A percentile compares a stretch with the other conserved stretches of the same genome.
Evolutionary conservation across 2,113 vertebrate genomes (phyloP).

Genomic region (Glaucomys volans): DNA sequence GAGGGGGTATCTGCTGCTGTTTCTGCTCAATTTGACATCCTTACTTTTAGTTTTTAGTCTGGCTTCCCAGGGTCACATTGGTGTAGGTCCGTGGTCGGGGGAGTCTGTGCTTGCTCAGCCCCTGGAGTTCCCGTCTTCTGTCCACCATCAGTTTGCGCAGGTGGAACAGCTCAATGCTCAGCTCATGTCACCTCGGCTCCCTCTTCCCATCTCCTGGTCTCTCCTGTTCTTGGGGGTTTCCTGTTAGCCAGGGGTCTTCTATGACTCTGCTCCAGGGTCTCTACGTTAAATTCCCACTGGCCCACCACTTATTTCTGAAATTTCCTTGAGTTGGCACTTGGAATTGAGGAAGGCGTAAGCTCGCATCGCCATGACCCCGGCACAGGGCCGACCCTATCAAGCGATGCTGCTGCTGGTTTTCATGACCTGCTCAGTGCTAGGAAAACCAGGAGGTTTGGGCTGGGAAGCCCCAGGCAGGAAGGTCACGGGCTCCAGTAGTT

Average conservation of each 20-base stretch:
- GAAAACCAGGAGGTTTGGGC: background rate
- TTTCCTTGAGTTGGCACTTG: background rate
- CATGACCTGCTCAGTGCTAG: background rate
- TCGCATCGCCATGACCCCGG: background rate
- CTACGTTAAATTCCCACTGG: background rate
- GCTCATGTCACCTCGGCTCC: background rate
- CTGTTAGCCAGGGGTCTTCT: background rate
- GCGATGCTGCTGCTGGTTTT: background rate
- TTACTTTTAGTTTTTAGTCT: background rate
- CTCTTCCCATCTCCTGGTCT: background rate
- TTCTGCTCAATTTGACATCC: background rate
- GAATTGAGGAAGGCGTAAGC: background rate
- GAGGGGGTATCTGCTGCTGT: background rate
- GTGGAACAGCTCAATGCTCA: background rate
- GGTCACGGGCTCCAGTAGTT: background rate
- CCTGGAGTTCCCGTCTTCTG: background rate
- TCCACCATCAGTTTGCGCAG: fast-evolving
- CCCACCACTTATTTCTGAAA: background rate
- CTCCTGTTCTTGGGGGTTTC: background rate
- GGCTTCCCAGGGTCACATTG: background rate
- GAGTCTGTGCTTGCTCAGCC: background rate
- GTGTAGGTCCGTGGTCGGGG: fast-evolving
- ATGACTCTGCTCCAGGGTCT: background rate
- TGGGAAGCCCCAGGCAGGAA: background rate
- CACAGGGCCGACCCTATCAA: background rate